A percentile compares a stretch with the other conserved stretches of the same genome.
Conservation (phyloP, 2,797 vertebrate genomes). For the Margarornis squamiger region DNA sequence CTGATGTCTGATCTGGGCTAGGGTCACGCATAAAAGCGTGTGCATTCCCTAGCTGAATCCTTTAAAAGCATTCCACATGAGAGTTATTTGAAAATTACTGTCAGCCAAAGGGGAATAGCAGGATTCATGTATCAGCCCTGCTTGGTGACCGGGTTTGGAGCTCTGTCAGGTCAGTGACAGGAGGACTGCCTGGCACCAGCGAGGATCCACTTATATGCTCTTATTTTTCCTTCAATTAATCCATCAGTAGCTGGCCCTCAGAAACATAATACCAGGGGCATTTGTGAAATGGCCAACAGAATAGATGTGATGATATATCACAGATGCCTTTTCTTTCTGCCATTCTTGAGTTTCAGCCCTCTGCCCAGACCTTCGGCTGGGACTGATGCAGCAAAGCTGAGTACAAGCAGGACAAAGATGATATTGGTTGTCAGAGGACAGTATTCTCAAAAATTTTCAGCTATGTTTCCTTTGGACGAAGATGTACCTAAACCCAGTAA, state of each 20-base stretch:
- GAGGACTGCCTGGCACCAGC: slow-evolving; percentile 18
- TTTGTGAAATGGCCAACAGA: background rate
- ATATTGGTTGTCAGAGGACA: background rate
- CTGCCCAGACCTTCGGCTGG: background rate
- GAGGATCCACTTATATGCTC: background rate
- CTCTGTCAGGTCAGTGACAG: background rate
- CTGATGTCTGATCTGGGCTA: slow-evolving; percentile 11
- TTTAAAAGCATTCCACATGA: slow-evolving; percentile 30
- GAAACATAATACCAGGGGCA: slow-evolving; percentile 7
- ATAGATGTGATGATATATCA: background rate
- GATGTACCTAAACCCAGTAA: accelerated
- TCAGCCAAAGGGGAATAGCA: slow-evolving; percentile 6
- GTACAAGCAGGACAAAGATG: background rate
- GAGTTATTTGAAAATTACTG: background rate
- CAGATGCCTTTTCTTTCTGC: background rate
- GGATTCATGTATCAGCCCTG: background rate
- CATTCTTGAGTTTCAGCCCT: background rate
- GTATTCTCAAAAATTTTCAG: background rate
- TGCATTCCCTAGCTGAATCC: slow-evolving; percentile 5
- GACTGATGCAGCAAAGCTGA: background rate
- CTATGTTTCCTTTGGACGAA: background rate
- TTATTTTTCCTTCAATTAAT: slow-evolving; percentile 41
- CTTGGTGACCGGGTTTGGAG: background rate
- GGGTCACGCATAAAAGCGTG: background rate
- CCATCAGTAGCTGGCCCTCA: background rate